These are phyloP conservation scores for Labeo catla DNA, from an alignment of 2,113 vertebrate species.

Conservation along the genomic window DNA sequence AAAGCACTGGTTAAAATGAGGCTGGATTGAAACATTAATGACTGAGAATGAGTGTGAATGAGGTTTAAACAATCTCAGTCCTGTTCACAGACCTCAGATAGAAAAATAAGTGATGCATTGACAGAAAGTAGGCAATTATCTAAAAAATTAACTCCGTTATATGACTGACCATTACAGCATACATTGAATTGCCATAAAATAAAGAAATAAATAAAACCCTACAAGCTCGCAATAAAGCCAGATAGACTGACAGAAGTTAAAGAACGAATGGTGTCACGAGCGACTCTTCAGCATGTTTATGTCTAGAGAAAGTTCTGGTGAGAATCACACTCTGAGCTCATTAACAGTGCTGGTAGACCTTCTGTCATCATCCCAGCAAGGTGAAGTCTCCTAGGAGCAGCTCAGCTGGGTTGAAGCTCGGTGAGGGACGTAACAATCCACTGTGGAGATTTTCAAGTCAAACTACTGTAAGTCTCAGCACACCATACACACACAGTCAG, in stretches of 20 bases:
- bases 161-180: background rate
- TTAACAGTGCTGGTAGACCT: conserved; percentile 26
- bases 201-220: background rate
- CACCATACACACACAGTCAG: conserved; percentile 35
- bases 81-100: background rate
- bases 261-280: background rate
- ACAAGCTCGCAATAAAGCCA: background rate
- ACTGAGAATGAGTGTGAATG: background rate
- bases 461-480: conserved; percentile 18
- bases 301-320: background rate
- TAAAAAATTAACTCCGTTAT: too few species aligned
- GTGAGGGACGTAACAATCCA: conserved; percentile 3
- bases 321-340: conserved; percentile 39
- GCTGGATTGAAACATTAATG: background rate
- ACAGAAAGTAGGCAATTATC: background rate
- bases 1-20: background rate
- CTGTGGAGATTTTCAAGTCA: background rate
- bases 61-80: too few species aligned
- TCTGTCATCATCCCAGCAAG: conserved; percentile 29
- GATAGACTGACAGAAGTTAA: background rate
- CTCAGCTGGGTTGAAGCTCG: background rate
- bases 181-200: too few species aligned
- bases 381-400: background rate
- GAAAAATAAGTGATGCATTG: background rate
- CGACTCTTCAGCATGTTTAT: conserved; percentile 38